Conservation (phyloP, 2,888 invertebrate species). For the Gasteruption jaculator region DNA sequence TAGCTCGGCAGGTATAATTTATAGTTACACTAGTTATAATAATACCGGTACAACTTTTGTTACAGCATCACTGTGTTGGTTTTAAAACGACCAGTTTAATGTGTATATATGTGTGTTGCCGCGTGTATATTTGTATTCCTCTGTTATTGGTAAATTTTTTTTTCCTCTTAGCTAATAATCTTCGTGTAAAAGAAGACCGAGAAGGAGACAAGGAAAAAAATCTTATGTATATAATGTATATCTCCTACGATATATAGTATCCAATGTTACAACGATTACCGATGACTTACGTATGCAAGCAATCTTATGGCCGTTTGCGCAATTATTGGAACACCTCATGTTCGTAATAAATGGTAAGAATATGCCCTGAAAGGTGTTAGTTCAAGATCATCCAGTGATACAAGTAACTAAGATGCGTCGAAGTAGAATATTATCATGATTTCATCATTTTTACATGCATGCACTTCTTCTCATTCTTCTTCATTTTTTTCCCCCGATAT, state of each 20-base stretch:
- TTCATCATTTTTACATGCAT: constrained; percentile 3
- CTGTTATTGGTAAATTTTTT: too few relatives aligned
- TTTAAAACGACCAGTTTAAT: too few relatives aligned
- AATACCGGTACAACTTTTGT: too few relatives aligned
- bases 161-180: constrained; percentile 1
- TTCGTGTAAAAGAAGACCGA: constrained; percentile 4
- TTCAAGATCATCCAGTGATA: constrained; percentile 48
- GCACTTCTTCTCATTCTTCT: constrained; percentile 11
- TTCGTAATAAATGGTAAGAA: constrained; percentile 46
- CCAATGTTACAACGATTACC: constrained; percentile 39
- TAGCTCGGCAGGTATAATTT: too few relatives aligned
- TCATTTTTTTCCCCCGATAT: constrained; percentile 5
- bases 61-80: too few relatives aligned
- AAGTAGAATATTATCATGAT: constrained; percentile 15
- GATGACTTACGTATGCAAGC: constrained; percentile 44
- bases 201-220: constrained; percentile 2
- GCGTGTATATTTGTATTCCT: too few relatives aligned
- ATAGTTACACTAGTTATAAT: too few relatives aligned
- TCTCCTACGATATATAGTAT: constrained; percentile 4
- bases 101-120: too few relatives aligned
- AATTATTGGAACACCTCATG: constrained; percentile 47
- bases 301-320: constrained; percentile 44
- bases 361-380: constrained; percentile 49
- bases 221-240: background rate
- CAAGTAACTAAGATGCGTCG: too few relatives aligned